These are phyloP conservation scores for Notarius lentiginosus DNA, from an alignment of 2,113 vertebrate species.

Conservation along the genomic window DNA sequence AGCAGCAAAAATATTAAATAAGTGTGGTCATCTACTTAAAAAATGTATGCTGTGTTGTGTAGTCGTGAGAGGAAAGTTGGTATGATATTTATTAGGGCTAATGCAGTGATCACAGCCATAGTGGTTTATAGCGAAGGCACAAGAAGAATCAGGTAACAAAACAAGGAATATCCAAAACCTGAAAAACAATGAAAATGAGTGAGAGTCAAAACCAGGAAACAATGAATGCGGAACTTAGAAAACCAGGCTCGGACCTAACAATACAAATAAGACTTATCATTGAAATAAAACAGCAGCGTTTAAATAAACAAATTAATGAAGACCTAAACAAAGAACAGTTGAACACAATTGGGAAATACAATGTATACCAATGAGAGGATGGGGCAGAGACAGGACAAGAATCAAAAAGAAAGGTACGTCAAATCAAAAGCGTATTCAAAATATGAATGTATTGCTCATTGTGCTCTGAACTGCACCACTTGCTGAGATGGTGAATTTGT, in stretches of 20 bases:
- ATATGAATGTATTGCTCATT: not conserved
- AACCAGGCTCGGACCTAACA: not conserved
- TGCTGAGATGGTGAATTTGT: not conserved
- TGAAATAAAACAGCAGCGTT: not conserved
- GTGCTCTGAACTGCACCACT: not conserved
- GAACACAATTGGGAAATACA: not conserved
- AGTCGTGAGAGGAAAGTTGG: not conserved
- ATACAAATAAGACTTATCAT: not conserved
- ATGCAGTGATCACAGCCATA: not conserved
- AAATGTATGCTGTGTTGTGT: not conserved
- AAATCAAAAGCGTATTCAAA: not conserved
- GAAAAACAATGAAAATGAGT: not conserved
- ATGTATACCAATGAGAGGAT: not conserved
- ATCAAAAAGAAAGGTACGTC: not conserved
- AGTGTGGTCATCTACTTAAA: not conserved
- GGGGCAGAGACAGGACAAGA: not conserved
- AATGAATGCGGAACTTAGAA: not conserved
- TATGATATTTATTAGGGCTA: not conserved
- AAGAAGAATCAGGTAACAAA: not conserved
- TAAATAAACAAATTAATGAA: not conserved
- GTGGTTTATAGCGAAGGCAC: not conserved
- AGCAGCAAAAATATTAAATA: no score
- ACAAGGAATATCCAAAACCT: not conserved
- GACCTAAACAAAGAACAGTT: not conserved
- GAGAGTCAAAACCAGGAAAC: not conserved